Conservation (phyloP, 2,888 invertebrate genomes). For the Plebejus argus region DNA sequence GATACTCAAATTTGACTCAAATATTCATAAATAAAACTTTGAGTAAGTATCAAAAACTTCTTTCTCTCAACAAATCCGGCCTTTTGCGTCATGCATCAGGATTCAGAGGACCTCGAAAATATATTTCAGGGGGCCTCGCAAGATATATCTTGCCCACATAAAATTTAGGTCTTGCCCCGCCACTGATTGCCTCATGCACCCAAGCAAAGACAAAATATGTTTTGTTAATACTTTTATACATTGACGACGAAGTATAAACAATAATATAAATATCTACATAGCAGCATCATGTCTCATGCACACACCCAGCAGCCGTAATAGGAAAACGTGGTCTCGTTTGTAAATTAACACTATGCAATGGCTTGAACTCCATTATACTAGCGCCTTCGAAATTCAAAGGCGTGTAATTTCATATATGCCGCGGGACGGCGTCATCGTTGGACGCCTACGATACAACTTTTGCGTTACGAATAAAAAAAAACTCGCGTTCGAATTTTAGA, state of each 20-base stretch:
- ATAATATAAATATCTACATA: slow-evolving; percentile 62
- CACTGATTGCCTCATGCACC: not conserved
- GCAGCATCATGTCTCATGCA: slow-evolving; percentile 52
- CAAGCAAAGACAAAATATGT: slow-evolving; percentile 21
- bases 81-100: no score
- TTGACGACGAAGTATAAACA: slow-evolving; percentile 63
- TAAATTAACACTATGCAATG: slow-evolving; percentile 51
- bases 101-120: no score
- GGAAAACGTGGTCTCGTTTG: slow-evolving; percentile 50
- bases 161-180: no score
- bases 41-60: no score
- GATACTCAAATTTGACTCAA: no score
- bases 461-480: slow-evolving; percentile 48
- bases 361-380: slow-evolving; percentile 56
- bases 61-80: no score
- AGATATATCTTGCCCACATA: no score
- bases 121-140: no score
- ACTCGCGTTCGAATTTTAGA: slow-evolving; percentile 32
- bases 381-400: slow-evolving; percentile 56
- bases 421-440: slow-evolving; percentile 63
- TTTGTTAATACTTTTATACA: slow-evolving; percentile 33
- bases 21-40: no score
- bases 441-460: slow-evolving; percentile 63
- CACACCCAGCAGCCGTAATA: slow-evolving; percentile 49
- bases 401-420: slow-evolving; percentile 66